Evolutionary conservation across 2,888 invertebrate genomes (phyloP), one percentile per base, ranked within the genome.

Genomic region (Xestia ashworthii): DNA sequence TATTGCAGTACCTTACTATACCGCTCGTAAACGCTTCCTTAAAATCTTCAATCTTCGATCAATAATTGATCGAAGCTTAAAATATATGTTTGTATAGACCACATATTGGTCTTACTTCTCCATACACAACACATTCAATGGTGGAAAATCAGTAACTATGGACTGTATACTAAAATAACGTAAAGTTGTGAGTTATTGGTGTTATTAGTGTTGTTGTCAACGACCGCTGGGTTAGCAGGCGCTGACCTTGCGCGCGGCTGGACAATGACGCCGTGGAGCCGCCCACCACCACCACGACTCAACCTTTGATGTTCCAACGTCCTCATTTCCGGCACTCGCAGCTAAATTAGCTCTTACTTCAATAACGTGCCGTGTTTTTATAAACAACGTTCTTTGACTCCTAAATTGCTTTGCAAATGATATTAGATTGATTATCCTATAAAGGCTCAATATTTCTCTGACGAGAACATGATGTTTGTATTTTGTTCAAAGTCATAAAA

Each of bases 141-240:
- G 38, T 44, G 55, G 5, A 8, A 8, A 32, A 44, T 32, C 19
- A 58, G 32, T 44, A 65, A 44, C 6, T n/a, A 65, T 44, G n/a
- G 8, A n/a, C 44, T 65, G 64, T 19, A 14, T 14, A 16, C 65
- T 65, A 65, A n/a, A 65, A 44, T 44, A 65, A 65, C 44, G 8
- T n/a, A 12, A 44, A 44, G 19, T 72, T 50, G 48, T 55, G 68
- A 50, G 41, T 71, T 62, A 68, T 66, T 65, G 25, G 74, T 75
- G 69, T 75, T 75, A 71, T 72, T 74, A 68, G 65, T 32, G 67
- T 67, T 71, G 83, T 86, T 74, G 83, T 79, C 74, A 84, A 86
- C 73, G 74, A 75, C 79, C 78, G 86, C 76, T 70, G 74, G 87
- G 88, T 86, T 86, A 86, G 25, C 88, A 84, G 25, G 83, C 74